A percentile compares a stretch with the other conserved stretches of the same genome.
Conservation (phyloP, 2,797 vertebrate genomes). For the Pseudochromis fuscus region DNA sequence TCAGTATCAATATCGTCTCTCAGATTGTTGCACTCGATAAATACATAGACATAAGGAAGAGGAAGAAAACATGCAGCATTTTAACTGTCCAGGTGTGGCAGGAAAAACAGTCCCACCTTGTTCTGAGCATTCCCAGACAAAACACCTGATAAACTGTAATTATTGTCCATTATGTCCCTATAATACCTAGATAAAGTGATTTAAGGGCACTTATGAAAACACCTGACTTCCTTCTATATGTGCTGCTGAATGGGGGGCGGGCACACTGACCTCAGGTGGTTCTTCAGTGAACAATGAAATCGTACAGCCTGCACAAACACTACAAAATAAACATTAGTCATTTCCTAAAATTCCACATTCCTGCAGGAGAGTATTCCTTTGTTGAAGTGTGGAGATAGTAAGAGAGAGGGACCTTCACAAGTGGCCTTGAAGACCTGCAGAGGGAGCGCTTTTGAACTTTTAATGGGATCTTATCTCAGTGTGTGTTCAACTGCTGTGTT, state of each 20-base stretch:
- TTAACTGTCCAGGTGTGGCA: conserved; percentile 47
- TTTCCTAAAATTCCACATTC: conserved; percentile 77
- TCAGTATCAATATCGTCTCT: not conserved
- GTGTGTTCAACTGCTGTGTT: conserved; percentile 13
- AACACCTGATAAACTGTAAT: conserved; percentile 37
- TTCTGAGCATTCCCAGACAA: conserved; percentile 27
- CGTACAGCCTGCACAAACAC: conserved; percentile 66
- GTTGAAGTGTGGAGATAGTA: conserved; percentile 34
- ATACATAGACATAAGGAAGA: not conserved
- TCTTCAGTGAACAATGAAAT: conserved; percentile 68
- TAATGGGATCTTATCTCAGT: conserved; percentile 40
- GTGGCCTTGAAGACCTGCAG: conserved; percentile 18
- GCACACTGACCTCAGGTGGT: conserved; percentile 62
- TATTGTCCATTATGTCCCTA: conserved; percentile 33
- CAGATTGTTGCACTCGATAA: conserved; percentile 6
- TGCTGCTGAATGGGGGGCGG: conserved; percentile 31
- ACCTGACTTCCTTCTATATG: conserved; percentile 48
- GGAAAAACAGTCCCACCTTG: conserved; percentile 37
- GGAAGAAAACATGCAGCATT: conserved; percentile 4
- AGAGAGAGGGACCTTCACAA: conserved; percentile 17
- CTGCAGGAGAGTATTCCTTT: conserved; percentile 59
- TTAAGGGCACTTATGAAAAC: conserved; percentile 56
- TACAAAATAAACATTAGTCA: conserved; percentile 72
- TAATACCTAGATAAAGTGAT: conserved; percentile 42
- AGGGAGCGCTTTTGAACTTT: conserved; percentile 35